Evolutionary conservation across 2,113 vertebrate genomes (phyloP).

Genomic region (Ellobius talpinus): DNA sequence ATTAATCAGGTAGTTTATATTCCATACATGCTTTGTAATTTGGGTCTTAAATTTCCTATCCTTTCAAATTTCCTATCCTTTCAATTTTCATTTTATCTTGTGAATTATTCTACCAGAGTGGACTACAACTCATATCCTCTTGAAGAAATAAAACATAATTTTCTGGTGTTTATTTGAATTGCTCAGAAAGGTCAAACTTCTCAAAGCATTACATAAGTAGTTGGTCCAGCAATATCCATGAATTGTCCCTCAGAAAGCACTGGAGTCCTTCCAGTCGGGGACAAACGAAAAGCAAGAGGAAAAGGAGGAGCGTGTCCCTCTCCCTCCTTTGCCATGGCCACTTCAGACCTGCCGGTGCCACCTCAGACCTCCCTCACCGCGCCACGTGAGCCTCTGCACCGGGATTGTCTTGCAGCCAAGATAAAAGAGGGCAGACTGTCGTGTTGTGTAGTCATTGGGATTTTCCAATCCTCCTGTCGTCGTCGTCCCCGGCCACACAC

Average conservation of each 20-base stretch:
- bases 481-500: too few relatives aligned
- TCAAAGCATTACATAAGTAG: conserved; percentile 35
- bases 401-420: conserved; percentile 29
- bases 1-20: background rate
- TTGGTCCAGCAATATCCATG: conserved; percentile 57
- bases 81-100: conserved; percentile 18
- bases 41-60: conserved; percentile 19
- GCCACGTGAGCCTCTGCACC: background rate
- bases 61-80: background rate
- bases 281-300: conserved; percentile 59
- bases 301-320: background rate
- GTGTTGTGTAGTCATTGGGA: conserved; percentile 66
- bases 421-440: conserved; percentile 62
- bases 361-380: too few relatives aligned
- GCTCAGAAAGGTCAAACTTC: conserved; percentile 59
- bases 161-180: conserved; percentile 76
- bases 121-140: conserved; percentile 68
- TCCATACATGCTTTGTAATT: background rate
- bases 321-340: background rate
- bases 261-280: background rate
- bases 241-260: background rate
- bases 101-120: conserved; percentile 62
- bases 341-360: rapidly evolving
- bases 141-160: conserved; percentile 74
- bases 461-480: background rate